phyloP scores from a whole-genome alignment of 1,140 invertebrate species.

The Sycobia sp. region DNA sequence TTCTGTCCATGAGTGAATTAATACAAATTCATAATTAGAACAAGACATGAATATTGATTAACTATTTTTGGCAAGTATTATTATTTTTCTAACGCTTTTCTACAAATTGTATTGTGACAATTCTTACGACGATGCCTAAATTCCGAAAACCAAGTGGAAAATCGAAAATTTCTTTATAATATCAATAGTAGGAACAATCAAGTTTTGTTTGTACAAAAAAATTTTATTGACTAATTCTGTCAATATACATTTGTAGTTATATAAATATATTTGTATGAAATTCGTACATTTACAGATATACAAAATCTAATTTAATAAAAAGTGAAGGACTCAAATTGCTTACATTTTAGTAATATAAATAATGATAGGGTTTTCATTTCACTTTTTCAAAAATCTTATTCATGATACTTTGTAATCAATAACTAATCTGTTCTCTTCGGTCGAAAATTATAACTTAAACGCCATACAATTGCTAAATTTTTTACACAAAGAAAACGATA shows the following conservation, averaged over 20 bases:
- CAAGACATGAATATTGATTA: slow-evolving; percentile 20
- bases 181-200: slow-evolving; percentile 21
- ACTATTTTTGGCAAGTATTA: slow-evolving; percentile 17
- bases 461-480: slow-evolving; percentile 32
- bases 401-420: slow-evolving; percentile 14
- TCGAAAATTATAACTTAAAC: slow-evolving; percentile 29
- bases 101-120: slow-evolving; percentile 15
- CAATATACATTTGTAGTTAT: neutral
- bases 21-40: slow-evolving; percentile 15
- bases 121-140: slow-evolving; percentile 18
- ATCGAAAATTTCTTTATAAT: slow-evolving; percentile 3
- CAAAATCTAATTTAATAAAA: slow-evolving; percentile 1
- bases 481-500: slow-evolving; percentile 36
- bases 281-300: slow-evolving; percentile 1
- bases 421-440: slow-evolving; percentile 24
- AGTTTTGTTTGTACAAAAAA: slow-evolving; percentile 2
- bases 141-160: slow-evolving; percentile 24
- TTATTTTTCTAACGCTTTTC: slow-evolving; percentile 5
- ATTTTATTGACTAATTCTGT: neutral
- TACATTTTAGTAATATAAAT: neutral
- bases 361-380: neutral
- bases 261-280: neutral
- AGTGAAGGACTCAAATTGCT: neutral
- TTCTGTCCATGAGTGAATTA: slow-evolving; percentile 15
- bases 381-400: slow-evolving; percentile 19